Percentiles rank a stretch among this genome's conserved stretches.
These are phyloP conservation scores for Nematostella vectensis DNA, from an alignment of 92 coral and sea anemone genomes.

Conservation along the genomic window DNA sequence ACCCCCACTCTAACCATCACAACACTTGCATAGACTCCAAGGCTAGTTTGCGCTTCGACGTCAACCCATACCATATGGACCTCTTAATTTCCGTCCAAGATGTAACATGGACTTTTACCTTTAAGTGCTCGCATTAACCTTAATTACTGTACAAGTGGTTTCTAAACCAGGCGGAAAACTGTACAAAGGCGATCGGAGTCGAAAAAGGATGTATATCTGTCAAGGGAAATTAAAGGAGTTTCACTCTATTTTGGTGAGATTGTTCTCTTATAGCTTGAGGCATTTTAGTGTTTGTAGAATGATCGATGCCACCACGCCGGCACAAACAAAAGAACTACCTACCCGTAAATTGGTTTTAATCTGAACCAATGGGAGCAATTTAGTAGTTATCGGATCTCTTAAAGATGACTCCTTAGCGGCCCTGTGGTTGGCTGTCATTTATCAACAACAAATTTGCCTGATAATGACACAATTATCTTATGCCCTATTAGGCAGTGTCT, in stretches of 20 bases:
- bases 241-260: constrained; percentile 35
- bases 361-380: constrained; percentile 94
- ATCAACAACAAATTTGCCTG: constrained; percentile 99
- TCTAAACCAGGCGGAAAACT: constrained; percentile 11
- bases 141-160: constrained; percentile 71
- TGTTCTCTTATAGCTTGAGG: constrained; percentile 38
- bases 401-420: constrained; percentile 84
- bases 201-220: constrained; percentile 29
- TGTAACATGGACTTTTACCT: constrained; percentile 33
- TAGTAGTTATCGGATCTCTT: constrained; percentile 93
- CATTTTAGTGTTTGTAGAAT: constrained; percentile 63
- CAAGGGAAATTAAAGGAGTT: constrained; percentile 31
- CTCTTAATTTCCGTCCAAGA: constrained; percentile 16
- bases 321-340: constrained; percentile 81
- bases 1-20: constrained; percentile 5
- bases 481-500: constrained; percentile 99
- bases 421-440: constrained; percentile 98
- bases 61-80: constrained; percentile 20
- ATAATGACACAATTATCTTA: constrained; percentile 98
- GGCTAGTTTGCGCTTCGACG: not conserved
- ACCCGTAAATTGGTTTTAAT: constrained; percentile 97
- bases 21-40: not conserved
- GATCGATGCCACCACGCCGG: constrained; percentile 93
- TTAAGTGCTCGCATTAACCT: constrained; percentile 53
- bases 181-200: constrained; percentile 11